Base-by-base conservation (phyloP, 1,140 invertebrate species). In the Temnothorax nylanderi region DNA sequence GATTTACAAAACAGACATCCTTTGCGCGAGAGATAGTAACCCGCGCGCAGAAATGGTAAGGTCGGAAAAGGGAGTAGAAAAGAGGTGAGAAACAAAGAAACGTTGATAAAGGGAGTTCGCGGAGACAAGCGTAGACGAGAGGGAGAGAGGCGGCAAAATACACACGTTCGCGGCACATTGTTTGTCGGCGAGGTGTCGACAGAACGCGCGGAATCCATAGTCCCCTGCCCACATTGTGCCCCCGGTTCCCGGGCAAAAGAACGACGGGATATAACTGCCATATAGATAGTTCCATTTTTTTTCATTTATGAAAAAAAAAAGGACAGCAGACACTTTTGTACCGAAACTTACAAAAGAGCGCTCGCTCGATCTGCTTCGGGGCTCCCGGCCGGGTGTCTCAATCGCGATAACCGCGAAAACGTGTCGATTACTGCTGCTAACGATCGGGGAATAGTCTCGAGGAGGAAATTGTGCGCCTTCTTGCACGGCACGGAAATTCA, bases 1-100 rank as follows among this genome's bases (percentile, higher is more conserved):
- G 90, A 89, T 91, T 92, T 90, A 90, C 87, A 87, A 91, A 80
- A 89, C 85, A 71, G 76, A 69, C 76, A 78, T 78, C n/a, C 76
- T 78, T 69, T 60, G 78, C 26, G 64, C 51, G 78, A 89, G 78
- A 89, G 87, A 60, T 44, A 32, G 54, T 69, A 51, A 64, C 56
- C 47, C 51, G 37, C 32, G 26, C 41, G 32, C n/a, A 51, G 34
- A n/a, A 51, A 10, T 51, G 65, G 56, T 26, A 21, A 74, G 56
- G 11, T 72, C 56, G 54, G 84, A 13, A 75, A 71, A 71, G 64
- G 58, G 80, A 47, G n/a, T n/a, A 64, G 72, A 74, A 87, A 89
- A 89, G 64, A 67, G 87, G 81, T 81, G 88, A 84, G 78, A 62
- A 84, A 86, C 85, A 88, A 88, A 85, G 87, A 88, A 26, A 82